phyloP scores from a whole-genome alignment of 2,797 vertebrate genomes.

The Melanogrammus aeglefinus region DNA sequence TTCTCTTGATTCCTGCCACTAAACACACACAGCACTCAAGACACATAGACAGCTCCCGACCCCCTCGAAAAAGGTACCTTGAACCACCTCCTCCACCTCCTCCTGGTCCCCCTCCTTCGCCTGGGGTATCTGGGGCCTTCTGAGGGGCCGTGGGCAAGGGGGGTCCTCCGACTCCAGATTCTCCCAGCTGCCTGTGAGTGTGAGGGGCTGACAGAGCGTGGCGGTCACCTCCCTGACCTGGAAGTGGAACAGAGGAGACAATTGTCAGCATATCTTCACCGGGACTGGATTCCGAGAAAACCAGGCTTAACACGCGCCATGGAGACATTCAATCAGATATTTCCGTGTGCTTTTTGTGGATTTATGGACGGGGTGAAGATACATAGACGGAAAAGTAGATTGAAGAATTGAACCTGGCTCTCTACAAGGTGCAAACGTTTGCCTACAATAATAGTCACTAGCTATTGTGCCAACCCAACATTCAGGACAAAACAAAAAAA shows the following conservation, averaged over 20 bases:
- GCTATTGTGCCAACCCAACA: not conserved
- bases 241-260: constrained; percentile 8
- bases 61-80: constrained; percentile 18
- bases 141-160: constrained; percentile 29
- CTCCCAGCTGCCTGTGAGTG: constrained; percentile 34
- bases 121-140: constrained; percentile 19
- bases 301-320: not conserved
- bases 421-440: not conserved
- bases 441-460: too few species aligned
- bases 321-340: not conserved
- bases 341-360: not conserved
- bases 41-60: constrained; percentile 18
- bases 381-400: not conserved
- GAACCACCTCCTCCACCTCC: constrained; percentile 5
- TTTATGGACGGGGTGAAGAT: not conserved
- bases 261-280: not conserved
- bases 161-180: constrained; percentile 33
- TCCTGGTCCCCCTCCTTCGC: constrained; percentile 3
- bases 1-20: not conserved
- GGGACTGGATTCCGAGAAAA: not conserved
- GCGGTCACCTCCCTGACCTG: constrained; percentile 73
- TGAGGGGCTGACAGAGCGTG: constrained; percentile 47
- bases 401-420: not conserved
- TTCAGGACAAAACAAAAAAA: not conserved
- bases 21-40: not conserved